phyloP scores from a whole-genome alignment of 1,140 invertebrate species.

The Drosophila setifemur region DNA sequence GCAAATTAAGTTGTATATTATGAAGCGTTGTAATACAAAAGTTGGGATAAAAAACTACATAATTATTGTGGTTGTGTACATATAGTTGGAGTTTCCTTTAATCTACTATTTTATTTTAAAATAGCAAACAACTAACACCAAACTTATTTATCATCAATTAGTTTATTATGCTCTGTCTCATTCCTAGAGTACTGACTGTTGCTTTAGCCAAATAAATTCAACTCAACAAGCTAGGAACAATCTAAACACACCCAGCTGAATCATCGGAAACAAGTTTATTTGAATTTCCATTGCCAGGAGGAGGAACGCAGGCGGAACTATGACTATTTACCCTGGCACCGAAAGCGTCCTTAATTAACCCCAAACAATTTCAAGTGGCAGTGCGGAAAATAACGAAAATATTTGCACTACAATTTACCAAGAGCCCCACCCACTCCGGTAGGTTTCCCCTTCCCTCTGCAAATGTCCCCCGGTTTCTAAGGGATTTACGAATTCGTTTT shows the following conservation, averaged over 20 bases:
- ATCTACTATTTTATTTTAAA: no score
- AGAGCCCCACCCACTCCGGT: not conserved
- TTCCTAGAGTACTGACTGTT: not conserved
- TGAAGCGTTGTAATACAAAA: no score
- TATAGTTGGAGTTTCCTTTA: no score
- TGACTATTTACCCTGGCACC: constrained; percentile 26
- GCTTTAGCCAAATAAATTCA: constrained; percentile 16
- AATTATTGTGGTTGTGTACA: no score
- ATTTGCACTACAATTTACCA: constrained; percentile 43
- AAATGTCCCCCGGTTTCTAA: constrained; percentile 41
- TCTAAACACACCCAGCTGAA: constrained; percentile 21
- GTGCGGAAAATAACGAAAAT: constrained; percentile 39
- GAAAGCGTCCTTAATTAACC: constrained; percentile 46
- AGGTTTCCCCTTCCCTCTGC: not conserved
- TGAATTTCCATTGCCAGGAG: constrained; percentile 16
- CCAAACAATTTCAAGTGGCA: constrained; percentile 42
- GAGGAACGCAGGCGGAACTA: not conserved
- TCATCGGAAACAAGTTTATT: constrained; percentile 39
- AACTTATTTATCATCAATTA: constrained; percentile 1
- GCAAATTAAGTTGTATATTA: no score
- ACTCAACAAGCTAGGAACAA: not conserved
- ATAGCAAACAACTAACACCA: no score
- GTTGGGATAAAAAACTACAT: no score
- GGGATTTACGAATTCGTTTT: constrained; percentile 16
- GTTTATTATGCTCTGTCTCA: not conserved